These are phyloP conservation scores for Gonocerus acuteangulatus DNA, from an alignment of 2,888 invertebrate species.

Conservation along the genomic window DNA sequence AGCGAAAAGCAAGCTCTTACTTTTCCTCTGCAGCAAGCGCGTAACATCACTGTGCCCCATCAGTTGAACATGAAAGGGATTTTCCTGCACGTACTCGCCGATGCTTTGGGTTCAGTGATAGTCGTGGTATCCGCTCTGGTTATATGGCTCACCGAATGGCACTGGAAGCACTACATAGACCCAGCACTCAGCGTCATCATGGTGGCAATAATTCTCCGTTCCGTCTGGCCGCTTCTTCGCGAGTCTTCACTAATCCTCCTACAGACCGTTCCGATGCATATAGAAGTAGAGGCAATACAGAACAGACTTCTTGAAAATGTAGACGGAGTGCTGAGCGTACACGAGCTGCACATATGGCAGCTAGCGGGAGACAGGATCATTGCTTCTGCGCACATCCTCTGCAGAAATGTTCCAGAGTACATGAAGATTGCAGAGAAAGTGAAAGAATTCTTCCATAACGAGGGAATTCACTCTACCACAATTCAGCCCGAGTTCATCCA, in stretches of 20 bases:
- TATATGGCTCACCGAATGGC: constrained; percentile 44
- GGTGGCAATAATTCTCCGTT: constrained; percentile 74
- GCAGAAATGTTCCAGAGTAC: constrained; percentile 88
- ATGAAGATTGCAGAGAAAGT: constrained; percentile 95
- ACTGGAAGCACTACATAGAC: constrained; percentile 72
- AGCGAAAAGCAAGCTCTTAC: too few species aligned
- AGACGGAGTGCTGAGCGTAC: constrained; percentile 89
- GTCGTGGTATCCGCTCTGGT: constrained; percentile 74
- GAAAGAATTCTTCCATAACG: constrained; percentile 95
- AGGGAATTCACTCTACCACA: constrained; percentile 96
- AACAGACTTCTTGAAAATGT: constrained; percentile 78
- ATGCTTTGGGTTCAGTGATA: constrained; percentile 90
- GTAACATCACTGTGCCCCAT: too few species aligned
- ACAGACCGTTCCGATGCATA: constrained; percentile 95
- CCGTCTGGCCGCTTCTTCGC: constrained; percentile 87
- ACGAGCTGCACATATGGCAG: constrained; percentile 99
- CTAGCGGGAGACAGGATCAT: constrained; percentile 92
- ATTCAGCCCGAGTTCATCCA: constrained; percentile 97
- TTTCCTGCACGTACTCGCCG: constrained; percentile 94
- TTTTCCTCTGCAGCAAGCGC: too few species aligned
- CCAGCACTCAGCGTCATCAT: constrained; percentile 86
- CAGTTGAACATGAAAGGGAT: constrained; percentile 99
- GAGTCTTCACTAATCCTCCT: constrained; percentile 91
- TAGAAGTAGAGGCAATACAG: constrained; percentile 80
- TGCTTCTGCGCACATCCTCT: constrained; percentile 93